These are phyloP conservation scores for Enteromius thamalakanensis DNA, from an alignment of 2,797 vertebrate genomes.

Conservation along the genomic window DNA sequence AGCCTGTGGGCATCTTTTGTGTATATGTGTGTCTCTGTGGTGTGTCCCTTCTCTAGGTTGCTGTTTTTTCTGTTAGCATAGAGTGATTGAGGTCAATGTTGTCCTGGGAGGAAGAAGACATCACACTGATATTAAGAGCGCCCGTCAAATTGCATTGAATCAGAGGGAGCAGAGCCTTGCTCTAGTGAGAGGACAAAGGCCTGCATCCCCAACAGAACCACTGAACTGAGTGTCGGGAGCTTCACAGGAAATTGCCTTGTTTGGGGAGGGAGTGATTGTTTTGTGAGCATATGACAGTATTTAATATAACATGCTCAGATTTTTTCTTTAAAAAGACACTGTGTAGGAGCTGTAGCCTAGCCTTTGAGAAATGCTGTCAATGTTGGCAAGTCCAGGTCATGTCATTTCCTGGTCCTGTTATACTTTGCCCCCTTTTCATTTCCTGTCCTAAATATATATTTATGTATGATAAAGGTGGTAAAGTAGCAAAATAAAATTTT, in stretches of 20 bases:
- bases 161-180: conserved; percentile 34
- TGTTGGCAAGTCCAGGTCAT: background rate
- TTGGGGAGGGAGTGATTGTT: background rate
- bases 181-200: conserved; percentile 57
- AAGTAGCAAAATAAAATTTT: background rate
- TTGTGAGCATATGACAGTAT: background rate
- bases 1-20: conserved; percentile 32
- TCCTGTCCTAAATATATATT: background rate
- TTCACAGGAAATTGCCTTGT: conserved; percentile 48
- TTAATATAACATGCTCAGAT: conserved; percentile 8
- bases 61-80: conserved; percentile 64
- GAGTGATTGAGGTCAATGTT: conserved; percentile 65
- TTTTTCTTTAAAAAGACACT: background rate
- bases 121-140: conserved; percentile 68
- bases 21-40: conserved; percentile 31
- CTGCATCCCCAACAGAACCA: conserved; percentile 53
- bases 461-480: background rate
- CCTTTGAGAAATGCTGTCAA: background rate
- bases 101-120: conserved; percentile 61
- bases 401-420: background rate
- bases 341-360: background rate
- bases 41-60: conserved; percentile 56
- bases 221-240: conserved; percentile 46
- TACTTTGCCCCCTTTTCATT: background rate
- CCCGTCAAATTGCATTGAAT: conserved; percentile 63